Conservation (phyloP, 2,797 vertebrate genomes). For the Falco berigora region DNA sequence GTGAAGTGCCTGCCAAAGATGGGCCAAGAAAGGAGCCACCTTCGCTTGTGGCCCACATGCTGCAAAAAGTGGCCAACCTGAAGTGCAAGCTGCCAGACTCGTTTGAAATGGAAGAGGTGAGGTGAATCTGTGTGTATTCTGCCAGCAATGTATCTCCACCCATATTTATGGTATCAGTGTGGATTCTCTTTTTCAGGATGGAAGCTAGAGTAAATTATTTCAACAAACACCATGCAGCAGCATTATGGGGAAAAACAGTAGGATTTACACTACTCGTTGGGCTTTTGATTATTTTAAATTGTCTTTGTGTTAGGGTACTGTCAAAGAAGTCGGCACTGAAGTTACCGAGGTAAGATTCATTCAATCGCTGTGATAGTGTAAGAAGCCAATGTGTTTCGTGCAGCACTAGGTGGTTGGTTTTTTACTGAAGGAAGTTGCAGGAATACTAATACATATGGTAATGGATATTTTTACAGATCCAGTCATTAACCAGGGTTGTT, state of each 20-base stretch:
- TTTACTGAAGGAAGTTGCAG: not conserved
- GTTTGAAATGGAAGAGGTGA: conserved; percentile 85
- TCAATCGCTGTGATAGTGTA: not conserved
- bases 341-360: not conserved
- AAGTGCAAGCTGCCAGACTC: conserved; percentile 63
- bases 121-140: not conserved
- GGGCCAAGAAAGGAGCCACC: not conserved
- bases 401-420: not conserved
- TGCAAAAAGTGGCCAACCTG: conserved; percentile 36
- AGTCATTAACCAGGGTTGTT: not conserved
- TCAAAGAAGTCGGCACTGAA: not conserved
- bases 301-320: not conserved
- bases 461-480: conserved; percentile 2
- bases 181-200: not conserved
- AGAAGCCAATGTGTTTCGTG: not conserved
- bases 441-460: not conserved
- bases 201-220: not conserved
- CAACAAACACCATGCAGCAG: not conserved
- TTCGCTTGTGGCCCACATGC: not conserved
- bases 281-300: not conserved
- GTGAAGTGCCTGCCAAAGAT: not conserved
- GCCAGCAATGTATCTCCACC: not conserved
- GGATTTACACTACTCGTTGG: not conserved
- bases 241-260: not conserved
- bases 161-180: not conserved